Base-by-base conservation (phyloP, 2,113 vertebrate genomes). In the Oncorhynchus mykiss region DNA sequence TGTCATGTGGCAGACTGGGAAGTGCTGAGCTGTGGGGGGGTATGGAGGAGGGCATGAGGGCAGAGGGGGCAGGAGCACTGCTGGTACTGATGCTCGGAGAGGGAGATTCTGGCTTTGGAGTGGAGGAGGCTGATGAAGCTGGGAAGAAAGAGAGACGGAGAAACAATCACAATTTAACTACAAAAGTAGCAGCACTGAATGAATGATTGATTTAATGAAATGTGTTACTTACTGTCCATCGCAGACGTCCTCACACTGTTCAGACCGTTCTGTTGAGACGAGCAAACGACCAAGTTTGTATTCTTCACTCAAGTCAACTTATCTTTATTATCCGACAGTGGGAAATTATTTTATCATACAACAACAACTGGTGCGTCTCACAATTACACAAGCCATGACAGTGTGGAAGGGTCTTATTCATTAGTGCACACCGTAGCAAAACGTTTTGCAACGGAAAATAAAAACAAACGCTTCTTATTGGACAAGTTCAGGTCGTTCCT, bases 251-350 rank as follows among this genome's bases (percentile, higher is more conserved):
- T 94, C 83, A 92, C 90, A 91, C 94, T 86, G 65, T 94, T 94
- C 82, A 95, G 94, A 82, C 97, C 97, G 0, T 96, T 98, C 97
- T 99, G 86, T 60, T 85, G 90, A 74, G 45, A 89, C 86, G 85
- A 84, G 4, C 82, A 79, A 80, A 86, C 54, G 34, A 45, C 39
- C 39, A 45, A 45, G 39, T 45, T 45, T 45, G 39, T 9, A 45
- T 12, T 45, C 39, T 45, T 45, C 39, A 45, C 39, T 45, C 39
- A 45, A 45, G 39, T 45, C 39, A 45, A 45, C 9, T 45, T 11
- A 45, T 45, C 39, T 45, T 45, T 45, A 45, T 45, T 45, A 16
- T 18, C 51, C 16, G 16, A 54, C 12, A 54, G 51, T 54, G 51
- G 51, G 51, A 18, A 54, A 54, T 18, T 4, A 54, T 18, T 54